Base-by-base conservation (phyloP, 2,888 invertebrate genomes). In the Harmothoe impar region DNA sequence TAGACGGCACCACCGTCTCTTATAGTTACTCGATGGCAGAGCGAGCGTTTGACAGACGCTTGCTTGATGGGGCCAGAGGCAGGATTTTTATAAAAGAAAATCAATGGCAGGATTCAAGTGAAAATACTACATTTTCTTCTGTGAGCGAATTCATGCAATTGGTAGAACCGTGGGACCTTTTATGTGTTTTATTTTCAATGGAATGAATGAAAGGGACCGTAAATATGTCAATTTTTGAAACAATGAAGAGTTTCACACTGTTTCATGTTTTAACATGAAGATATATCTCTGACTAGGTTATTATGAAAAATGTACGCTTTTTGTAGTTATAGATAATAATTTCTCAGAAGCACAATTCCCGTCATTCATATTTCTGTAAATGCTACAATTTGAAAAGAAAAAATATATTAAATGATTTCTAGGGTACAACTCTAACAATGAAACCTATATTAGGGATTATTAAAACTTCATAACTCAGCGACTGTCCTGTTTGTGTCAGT, bases 81-180 rank as follows among this genome's bases (percentile, higher is more conserved):
- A n/a, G 31, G 31, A 77, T 77, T 77, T 77, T 31, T 77, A 77
- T 25, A 77, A 62, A 25, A 29, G 5, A 68, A 68, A 17, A 31
- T 77, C 0, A 31, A 5, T 1, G 31, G 31, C 77, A 62, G 62
- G 62, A 62, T 62, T 62, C 20, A 15, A 62, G 62, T n/a, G 62
- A 62, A n/a, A 62, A 62, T 62, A 10, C 43, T 43, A 62, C 20
- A 15, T 62, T n/a, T 62, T 62, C 62, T 12, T 62, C 10, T 62
- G 62, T 31, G 25, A 77, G 77, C 77, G 17, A n/a, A 33, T 33
- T 81, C 81, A 43, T 81, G 81, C 33, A 81, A 10, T 81, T 17
- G 31, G 20, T 81, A 23, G 81, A 81, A 43, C 35, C 81, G 81
- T 81, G 81, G 81, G 81, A 81, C 81, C 33, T 81, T 33, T 81